Evolutionary conservation across 2,888 invertebrate species (phyloP).

Genomic region (Scaptomyza cyrtandrae): DNA sequence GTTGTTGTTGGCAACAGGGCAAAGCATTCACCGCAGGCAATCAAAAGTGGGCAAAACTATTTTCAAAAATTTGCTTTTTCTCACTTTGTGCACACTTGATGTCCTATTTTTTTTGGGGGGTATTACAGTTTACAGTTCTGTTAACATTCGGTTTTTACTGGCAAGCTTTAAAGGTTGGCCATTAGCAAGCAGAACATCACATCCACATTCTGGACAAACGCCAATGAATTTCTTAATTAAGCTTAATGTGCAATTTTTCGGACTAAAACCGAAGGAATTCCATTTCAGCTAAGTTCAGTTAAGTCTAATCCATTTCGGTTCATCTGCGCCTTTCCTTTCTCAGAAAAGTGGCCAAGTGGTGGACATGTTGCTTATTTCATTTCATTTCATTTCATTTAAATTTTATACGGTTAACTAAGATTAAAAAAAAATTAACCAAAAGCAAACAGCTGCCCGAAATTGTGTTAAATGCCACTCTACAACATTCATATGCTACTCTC

Average conservation of each 20-base stretch:
- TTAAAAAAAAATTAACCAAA: constrained; percentile 19
- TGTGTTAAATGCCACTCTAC: constrained; percentile 51
- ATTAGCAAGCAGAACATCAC: constrained; percentile 52
- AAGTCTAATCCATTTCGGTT: too few species aligned
- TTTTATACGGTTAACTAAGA: constrained; percentile 49
- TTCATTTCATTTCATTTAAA: constrained; percentile 54
- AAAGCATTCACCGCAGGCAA: constrained; percentile 30
- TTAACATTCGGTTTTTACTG: constrained; percentile 12
- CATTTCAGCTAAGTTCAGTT: constrained; percentile 1
- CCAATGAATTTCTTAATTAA: constrained; percentile 79
- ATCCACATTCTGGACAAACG: constrained; percentile 49
- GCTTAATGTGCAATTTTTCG: constrained; percentile 74
- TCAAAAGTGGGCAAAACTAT: constrained; percentile 53
- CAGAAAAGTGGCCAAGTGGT: constrained; percentile 16
- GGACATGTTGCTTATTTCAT: constrained; percentile 65
- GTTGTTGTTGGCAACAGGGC: constrained; percentile 3
- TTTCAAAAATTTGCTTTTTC: constrained; percentile 14
- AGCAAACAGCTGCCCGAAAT: constrained; percentile 50
- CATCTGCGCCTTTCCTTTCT: background rate
- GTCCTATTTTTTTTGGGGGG: constrained; percentile 21
- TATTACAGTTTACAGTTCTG: constrained; percentile 11
- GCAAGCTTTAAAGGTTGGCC: constrained; percentile 53
- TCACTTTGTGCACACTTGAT: constrained; percentile 12
- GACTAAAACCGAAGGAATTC: constrained; percentile 23
- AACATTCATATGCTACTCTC: constrained; percentile 33